Evolutionary conservation across 2,888 invertebrate genomes (phyloP).

Genomic region (Andrena haemorrhoa): DNA sequence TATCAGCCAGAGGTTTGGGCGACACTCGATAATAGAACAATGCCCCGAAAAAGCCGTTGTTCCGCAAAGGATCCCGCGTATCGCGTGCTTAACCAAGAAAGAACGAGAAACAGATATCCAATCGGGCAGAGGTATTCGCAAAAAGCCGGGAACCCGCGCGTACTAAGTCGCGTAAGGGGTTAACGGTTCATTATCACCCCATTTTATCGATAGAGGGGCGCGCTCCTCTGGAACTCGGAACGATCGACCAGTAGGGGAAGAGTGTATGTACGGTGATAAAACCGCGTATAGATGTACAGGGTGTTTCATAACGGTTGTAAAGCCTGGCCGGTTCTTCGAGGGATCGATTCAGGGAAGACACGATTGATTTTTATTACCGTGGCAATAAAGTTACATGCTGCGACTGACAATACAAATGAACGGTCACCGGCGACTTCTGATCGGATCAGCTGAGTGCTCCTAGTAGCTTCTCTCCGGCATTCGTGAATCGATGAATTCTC

Average conservation of each 20-base stretch:
- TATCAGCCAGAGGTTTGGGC: neutral
- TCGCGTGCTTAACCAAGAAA: too few relatives aligned
- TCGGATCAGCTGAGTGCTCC: too few relatives aligned
- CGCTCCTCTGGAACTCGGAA: conserved; percentile 36
- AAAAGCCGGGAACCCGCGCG: conserved; percentile 32
- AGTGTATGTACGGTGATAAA: conserved; percentile 4
- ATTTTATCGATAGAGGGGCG: conserved; percentile 48
- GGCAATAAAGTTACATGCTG: neutral
- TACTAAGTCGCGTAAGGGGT: conserved; percentile 45
- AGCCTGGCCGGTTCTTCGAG: neutral
- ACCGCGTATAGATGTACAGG: conserved; percentile 5
- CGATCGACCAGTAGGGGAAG: conserved; percentile 22
- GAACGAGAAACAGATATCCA: neutral
- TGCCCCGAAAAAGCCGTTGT: neutral
- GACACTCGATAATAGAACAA: neutral
- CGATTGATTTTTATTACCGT: neutral
- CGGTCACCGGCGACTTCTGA: too few relatives aligned
- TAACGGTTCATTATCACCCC: conserved; percentile 62
- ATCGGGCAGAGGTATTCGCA: conserved; percentile 20
- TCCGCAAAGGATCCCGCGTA: neutral
- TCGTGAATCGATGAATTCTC: too few relatives aligned
- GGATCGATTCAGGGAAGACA: neutral
- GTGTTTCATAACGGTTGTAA: neutral
- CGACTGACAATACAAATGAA: too few relatives aligned
- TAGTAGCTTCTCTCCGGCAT: too few relatives aligned